Evolutionary conservation across 2,797 vertebrate genomes (phyloP), one percentile per base, ranked within the genome.

Genomic region (Catharus ustulatus): DNA sequence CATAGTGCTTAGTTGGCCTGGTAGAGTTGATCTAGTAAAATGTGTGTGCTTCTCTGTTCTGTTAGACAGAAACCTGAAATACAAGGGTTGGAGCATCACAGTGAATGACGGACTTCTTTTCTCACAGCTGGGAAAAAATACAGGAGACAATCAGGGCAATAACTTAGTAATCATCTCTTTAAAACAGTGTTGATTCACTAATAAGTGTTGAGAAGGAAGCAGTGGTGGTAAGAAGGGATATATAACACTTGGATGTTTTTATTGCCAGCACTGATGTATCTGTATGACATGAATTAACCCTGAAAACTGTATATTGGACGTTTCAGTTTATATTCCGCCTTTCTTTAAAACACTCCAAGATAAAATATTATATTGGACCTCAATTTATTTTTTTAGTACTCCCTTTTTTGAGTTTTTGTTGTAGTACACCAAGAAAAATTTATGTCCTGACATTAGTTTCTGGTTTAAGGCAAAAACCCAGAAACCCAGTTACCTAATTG

Each of bases 401-500:
- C 6, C 54, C 13, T 43, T 61, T 23, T 79, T 67, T 43, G 48
- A n/a, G 3, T 30, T 83, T 75, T 75, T 73, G 10, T 7, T 2
- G 19, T 59, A 34, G 16, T 34, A n/a, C 29, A 45, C 23, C 20
- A 68, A 57, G 34, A 46, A 91, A 77, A 77, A 52, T 52, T 5
- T 5, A 27, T 68, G 21, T 80, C 18, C n/a, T 75, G 43, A 34
- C 61, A 58, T 64, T 68, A 68, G 12, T 88, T 81, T 49, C 13
- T 92, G 30, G 27, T 67, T 90, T 90, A 93, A 91, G 58, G 49
- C 59, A 82, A 64, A 61, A 86, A 75, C 59, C 45, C 49, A 89
- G 74, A 79, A 92, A 61, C 16, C 16, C 27, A 48, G 21, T 77
- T 89, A 87, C 57, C 45, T 34, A 66, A 80, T 67, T 85, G 58